Base-by-base conservation (phyloP, 2,888 invertebrate species). In the Pseudeuparius sepicola region DNA sequence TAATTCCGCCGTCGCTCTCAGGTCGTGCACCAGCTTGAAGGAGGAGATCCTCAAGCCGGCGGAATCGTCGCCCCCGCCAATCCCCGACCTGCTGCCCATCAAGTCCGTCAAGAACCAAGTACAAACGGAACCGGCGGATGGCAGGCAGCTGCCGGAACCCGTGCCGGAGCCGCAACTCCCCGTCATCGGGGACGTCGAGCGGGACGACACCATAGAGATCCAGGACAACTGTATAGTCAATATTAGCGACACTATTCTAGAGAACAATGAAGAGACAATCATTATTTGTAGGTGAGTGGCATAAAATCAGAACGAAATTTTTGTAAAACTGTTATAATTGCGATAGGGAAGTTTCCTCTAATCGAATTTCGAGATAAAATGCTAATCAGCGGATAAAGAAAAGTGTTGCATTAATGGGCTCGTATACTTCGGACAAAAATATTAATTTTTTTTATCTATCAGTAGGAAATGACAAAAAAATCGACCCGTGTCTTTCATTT, bases 21-120 rank as follows among this genome's bases (percentile, higher is more conserved):
- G n/a, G 36, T 73, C 75, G 11, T 70, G 73, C 32, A 63, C 73
- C 9, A 71, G 64, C 49, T 39, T 48, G 37, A 53, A 53, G 36
- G 49, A 51, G 30, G 53, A 52, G 36, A 36, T 33, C 11, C 39
- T 39, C 17, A 36, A 32, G 15, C 34, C 40, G n/a, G 29, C 36
- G 35, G 52, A 52, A 33, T 42, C 42, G 14, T 57, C 56, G 47
- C 49, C 49, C 3, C 33, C 6, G 12, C 52, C 55, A 16, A 59
- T 62, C 33, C 62, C 64, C 13, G 63, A 61, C 46, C 48, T 63
- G 42, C 45, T 63, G 34, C 62, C 63, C 3, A 61, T 63, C 31
- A 57, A 56, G 43, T 49, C 53, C 25, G 40, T 53, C 13, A 53
- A 52, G 39, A 52, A 49, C 39, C 55, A 47, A 47, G 43, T 47